Conservation (phyloP, 2,888 invertebrate genomes). For the Cephus pulcher region DNA sequence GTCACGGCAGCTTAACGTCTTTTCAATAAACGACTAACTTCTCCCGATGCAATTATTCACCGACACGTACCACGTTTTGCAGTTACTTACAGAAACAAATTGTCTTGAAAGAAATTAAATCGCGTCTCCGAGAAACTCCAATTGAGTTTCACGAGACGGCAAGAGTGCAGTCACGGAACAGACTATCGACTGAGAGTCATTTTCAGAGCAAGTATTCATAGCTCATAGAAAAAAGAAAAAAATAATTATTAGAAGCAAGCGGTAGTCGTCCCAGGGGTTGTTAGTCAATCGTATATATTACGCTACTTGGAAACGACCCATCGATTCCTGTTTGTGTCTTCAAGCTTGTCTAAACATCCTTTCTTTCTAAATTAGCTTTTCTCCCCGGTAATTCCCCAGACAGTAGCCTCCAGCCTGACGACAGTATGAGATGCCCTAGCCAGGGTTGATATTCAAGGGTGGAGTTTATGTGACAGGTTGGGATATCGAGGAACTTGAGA, state of each 20-base stretch:
- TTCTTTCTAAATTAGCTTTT: not conserved
- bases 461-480: not conserved
- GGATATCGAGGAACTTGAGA: conserved; percentile 2
- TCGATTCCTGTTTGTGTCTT: not conserved
- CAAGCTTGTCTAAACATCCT: not conserved
- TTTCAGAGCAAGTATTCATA: not conserved
- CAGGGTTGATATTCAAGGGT: not conserved
- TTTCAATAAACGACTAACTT: not conserved
- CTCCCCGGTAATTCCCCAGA: not conserved
- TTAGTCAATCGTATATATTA: not conserved
- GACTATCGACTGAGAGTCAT: not conserved
- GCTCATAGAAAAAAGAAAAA: not conserved
- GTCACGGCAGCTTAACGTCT: not conserved
- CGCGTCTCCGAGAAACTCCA: not conserved
- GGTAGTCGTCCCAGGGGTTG: not conserved
- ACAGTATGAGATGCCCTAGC: not conserved
- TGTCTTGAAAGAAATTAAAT: not conserved
- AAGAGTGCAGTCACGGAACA: not conserved
- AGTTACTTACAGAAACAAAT: not conserved
- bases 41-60: not conserved
- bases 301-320: not conserved
- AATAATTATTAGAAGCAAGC: not conserved
- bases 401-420: not conserved
- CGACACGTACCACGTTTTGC: not conserved
- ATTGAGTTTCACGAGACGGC: not conserved